Conservation (phyloP, 2,113 vertebrate species). For the Lampris incognitus region DNA sequence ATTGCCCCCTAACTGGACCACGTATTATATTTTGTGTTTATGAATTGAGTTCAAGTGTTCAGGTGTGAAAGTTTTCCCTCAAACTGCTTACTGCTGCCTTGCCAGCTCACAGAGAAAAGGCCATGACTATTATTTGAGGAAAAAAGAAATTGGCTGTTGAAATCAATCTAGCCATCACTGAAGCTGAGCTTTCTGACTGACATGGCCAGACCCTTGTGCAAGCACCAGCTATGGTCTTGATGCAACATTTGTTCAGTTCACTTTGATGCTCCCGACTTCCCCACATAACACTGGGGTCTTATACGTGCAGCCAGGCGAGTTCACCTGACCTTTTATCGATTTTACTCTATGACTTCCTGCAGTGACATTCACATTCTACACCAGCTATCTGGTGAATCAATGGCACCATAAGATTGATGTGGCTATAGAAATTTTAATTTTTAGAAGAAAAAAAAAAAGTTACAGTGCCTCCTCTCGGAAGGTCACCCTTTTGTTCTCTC, state of each 20-base stretch:
- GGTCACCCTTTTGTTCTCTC: conserved; percentile 57
- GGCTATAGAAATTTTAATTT: conserved; percentile 79
- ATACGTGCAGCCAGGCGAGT: conserved; percentile 64
- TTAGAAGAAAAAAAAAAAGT: conserved; percentile 58
- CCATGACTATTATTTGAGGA: conserved; percentile 60
- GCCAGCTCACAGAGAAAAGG: conserved; percentile 52
- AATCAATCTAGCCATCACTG: conserved; percentile 79
- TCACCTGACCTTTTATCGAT: conserved; percentile 84
- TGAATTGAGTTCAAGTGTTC: background rate
- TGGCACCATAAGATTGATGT: conserved; percentile 79
- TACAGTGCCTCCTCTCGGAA: conserved; percentile 54
- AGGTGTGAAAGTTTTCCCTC: conserved; percentile 23
- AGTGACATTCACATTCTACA: conserved; percentile 84
- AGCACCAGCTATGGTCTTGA: conserved; percentile 72
- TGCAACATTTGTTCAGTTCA: conserved; percentile 66
- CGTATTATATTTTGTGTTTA: background rate
- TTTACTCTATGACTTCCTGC: conserved; percentile 77
- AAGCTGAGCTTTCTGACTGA: conserved; percentile 70
- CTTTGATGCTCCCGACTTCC: conserved; percentile 79
- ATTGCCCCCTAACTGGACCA: background rate
- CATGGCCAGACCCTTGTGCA: conserved; percentile 65
- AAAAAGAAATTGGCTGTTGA: conserved; percentile 67
- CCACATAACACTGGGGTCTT: conserved; percentile 50
- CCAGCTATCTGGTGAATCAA: conserved; percentile 80
- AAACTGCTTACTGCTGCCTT: conserved; percentile 5